phyloP scores from a whole-genome alignment of 2,888 invertebrate species.

The Clusia tigrina region DNA sequence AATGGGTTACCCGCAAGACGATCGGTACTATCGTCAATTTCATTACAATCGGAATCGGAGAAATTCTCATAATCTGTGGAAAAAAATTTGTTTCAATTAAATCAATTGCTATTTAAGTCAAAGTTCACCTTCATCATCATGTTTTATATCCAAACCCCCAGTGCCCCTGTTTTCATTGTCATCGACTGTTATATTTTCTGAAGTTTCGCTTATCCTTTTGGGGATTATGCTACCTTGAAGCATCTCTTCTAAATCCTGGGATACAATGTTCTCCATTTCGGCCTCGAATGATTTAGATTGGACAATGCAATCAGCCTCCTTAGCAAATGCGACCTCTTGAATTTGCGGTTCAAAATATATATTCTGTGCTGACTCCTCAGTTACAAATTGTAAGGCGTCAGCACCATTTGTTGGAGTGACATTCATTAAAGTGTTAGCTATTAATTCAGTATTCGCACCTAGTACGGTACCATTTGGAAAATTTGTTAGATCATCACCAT shows the following conservation, averaged over 20 bases:
- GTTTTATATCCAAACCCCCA: conserved; percentile 1
- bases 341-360: conserved; percentile 9
- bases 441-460: background rate
- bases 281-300: background rate
- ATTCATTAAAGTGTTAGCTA: background rate
- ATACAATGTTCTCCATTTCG: conserved; percentile 12
- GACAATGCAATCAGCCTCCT: conserved; percentile 4
- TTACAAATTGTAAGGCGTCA: background rate
- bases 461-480: background rate
- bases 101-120: background rate
- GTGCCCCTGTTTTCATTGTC: conserved; percentile 9
- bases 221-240: conserved; percentile 40
- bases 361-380: conserved; percentile 6
- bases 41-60: background rate
- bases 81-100: background rate
- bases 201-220: conserved; percentile 16
- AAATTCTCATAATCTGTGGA: background rate
- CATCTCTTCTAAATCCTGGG: conserved; percentile 39
- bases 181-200: conserved; percentile 12
- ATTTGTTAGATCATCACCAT: background rate
- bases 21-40: background rate
- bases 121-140: conserved; percentile 5
- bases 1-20: conserved; percentile 25
- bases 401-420: background rate
- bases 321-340: background rate